Conservation (phyloP, 2,797 vertebrate species). For the Tinamus major region DNA sequence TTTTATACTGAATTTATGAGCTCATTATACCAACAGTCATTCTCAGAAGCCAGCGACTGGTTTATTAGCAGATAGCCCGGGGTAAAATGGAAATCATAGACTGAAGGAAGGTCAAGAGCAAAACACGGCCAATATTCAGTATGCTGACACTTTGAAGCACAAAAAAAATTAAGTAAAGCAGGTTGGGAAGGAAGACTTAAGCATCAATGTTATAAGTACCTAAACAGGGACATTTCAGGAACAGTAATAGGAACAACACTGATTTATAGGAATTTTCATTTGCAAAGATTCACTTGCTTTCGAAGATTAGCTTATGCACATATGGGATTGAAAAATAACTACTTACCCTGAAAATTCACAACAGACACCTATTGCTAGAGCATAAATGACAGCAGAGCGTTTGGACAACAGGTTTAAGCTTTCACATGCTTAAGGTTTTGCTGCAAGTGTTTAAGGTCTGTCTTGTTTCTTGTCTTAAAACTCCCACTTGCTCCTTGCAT, state of each 20-base stretch:
- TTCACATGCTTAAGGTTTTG: neutral
- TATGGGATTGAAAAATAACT: neutral
- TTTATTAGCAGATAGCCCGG: slow-evolving; percentile 20
- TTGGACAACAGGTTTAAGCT: neutral
- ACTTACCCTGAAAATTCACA: neutral
- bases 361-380: neutral
- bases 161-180: neutral
- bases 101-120: neutral
- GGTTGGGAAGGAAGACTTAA: neutral
- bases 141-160: neutral
- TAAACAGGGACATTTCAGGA: slow-evolving; percentile 18
- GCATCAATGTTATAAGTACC: slow-evolving; percentile 2
- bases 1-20: slow-evolving; percentile 49
- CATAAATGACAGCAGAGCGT: neutral
- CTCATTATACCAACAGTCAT: slow-evolving; percentile 22
- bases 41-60: slow-evolving; percentile 29
- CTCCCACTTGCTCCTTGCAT: neutral
- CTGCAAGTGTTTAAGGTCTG: neutral
- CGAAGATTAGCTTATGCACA: neutral
- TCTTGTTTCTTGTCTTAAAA: neutral
- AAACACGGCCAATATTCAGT: neutral
- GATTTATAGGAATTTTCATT: neutral
- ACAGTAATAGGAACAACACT: neutral
- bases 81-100: slow-evolving; percentile 9
- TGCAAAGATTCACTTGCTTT: slow-evolving; percentile 4